These are phyloP conservation scores for Bryconaethiops microstoma DNA, from an alignment of 2,797 vertebrate genomes.

Conservation along the genomic window DNA sequence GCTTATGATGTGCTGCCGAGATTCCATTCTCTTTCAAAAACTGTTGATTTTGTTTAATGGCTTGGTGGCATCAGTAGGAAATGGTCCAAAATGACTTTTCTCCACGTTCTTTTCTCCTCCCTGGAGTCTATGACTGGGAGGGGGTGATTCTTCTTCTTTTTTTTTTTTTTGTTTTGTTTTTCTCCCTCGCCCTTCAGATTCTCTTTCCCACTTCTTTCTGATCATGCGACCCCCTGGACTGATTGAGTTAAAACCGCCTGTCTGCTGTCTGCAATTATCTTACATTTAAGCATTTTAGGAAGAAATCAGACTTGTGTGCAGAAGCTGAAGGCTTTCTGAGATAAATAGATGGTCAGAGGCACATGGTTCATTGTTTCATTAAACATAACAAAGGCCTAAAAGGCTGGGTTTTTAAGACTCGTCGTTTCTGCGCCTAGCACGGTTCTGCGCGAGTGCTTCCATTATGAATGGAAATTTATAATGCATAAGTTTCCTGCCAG, in stretches of 20 bases:
- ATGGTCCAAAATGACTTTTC: slow-evolving; percentile 27
- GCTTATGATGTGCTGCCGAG: slow-evolving; percentile 42
- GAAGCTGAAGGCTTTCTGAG: background rate
- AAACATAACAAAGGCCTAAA: slow-evolving; percentile 19
- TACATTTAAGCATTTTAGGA: background rate
- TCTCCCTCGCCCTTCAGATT: background rate
- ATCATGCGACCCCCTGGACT: background rate
- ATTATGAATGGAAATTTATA: slow-evolving; percentile 41
- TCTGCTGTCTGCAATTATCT: background rate
- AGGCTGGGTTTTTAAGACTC: background rate
- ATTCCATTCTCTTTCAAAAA: slow-evolving; percentile 45
- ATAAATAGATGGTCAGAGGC: background rate
- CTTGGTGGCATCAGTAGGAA: slow-evolving; percentile 24
- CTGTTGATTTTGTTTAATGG: slow-evolving; percentile 51
- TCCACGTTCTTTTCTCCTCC: slow-evolving; percentile 1
- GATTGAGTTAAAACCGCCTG: background rate
- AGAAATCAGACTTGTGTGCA: background rate
- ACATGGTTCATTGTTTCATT: background rate
- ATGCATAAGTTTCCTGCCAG: slow-evolving; percentile 39
- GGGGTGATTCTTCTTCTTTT: background rate
- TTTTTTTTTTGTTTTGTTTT: background rate
- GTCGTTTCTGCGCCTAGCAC: background rate
- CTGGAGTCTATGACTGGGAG: background rate
- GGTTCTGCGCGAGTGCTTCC: background rate
- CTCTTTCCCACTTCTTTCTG: background rate